These are phyloP conservation scores for Megaceryle torquata DNA, from an alignment of 2,113 vertebrate species.

Conservation along the genomic window DNA sequence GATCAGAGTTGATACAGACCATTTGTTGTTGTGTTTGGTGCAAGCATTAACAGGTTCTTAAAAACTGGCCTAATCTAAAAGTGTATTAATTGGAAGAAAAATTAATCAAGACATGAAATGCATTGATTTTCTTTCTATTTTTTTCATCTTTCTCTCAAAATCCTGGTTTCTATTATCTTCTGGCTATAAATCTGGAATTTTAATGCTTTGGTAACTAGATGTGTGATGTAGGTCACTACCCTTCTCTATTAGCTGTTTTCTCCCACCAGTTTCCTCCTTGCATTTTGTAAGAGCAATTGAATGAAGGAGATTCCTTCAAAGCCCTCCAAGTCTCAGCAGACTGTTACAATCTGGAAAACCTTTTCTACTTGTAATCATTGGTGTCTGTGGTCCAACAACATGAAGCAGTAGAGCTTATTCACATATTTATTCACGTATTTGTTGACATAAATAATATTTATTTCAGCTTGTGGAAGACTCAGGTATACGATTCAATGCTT, in stretches of 20 bases:
- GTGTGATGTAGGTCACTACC: not conserved
- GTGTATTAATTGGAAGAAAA: not conserved
- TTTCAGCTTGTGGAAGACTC: not conserved
- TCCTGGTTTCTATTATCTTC: not conserved
- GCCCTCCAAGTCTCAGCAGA: not conserved
- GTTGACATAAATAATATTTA: not conserved
- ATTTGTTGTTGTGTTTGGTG: not conserved
- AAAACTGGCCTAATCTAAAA: not conserved
- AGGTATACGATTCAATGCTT: not conserved
- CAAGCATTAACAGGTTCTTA: not conserved
- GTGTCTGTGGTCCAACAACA: not conserved
- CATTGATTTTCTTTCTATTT: not conserved
- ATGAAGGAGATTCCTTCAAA: not conserved
- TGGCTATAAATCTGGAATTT: not conserved
- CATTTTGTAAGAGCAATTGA: not conserved
- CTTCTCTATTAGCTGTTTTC: not conserved
- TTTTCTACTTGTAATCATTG: not conserved
- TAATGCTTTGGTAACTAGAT: not conserved
- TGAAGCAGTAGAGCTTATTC: not conserved
- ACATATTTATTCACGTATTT: too few species aligned
- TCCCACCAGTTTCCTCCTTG: not conserved
- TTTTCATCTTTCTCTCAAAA: not conserved
- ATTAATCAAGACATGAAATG: not conserved
- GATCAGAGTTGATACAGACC: not conserved
- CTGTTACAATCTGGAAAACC: not conserved